phyloP scores from a whole-genome alignment of 2,797 vertebrate species.

The Ciconia nigra region DNA sequence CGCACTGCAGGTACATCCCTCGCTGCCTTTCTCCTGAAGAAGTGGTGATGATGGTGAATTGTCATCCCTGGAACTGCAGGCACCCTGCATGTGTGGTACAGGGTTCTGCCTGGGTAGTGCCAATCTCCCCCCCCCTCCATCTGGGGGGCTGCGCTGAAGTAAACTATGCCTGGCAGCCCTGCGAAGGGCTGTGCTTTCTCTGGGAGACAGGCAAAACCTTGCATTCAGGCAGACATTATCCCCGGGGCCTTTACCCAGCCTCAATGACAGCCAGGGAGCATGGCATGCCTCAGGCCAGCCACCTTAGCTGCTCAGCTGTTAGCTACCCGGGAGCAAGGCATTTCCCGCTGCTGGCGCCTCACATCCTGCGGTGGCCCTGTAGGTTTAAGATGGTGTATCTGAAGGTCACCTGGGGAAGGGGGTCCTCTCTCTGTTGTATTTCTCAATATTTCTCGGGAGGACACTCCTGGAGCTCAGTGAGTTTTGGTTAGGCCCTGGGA shows the following conservation, averaged over 20 bases:
- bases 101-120: neutral
- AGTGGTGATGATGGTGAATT: neutral
- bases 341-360: neutral
- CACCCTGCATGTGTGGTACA: rapidly evolving
- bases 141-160: neutral
- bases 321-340: neutral
- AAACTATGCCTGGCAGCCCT: rapidly evolving
- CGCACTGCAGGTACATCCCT: neutral
- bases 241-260: neutral
- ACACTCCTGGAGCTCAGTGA: rapidly evolving
- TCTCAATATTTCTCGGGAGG: neutral
- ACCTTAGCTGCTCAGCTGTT: neutral
- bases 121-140: too few relatives aligned
- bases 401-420: neutral
- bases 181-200: neutral
- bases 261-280: neutral
- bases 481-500: neutral
- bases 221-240: rapidly evolving
- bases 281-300: rapidly evolving
- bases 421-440: neutral
- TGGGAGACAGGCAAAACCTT: neutral
- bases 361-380: too few relatives aligned
- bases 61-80: neutral
- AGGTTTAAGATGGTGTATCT: neutral
- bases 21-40: neutral